Evolutionary conservation across 2,113 vertebrate genomes (phyloP).

Genomic region (Pedetes capensis): DNA sequence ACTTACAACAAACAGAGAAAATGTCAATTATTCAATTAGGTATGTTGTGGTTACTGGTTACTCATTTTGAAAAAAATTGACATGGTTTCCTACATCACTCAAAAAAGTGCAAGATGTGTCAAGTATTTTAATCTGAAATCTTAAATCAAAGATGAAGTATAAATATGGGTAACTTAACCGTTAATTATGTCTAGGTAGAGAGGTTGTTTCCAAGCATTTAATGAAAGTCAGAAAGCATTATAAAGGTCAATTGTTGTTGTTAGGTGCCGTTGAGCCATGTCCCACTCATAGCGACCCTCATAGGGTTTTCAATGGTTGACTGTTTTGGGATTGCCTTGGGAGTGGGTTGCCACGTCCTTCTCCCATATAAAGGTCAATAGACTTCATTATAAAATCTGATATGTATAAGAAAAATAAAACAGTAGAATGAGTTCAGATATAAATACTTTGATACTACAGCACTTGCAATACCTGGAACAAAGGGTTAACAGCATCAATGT

Average conservation of each 20-base stretch:
- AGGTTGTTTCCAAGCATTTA: not conserved
- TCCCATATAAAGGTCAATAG: not conserved
- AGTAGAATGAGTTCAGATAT: not conserved
- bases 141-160: not conserved
- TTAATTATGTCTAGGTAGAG: not conserved
- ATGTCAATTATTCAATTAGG: not conserved
- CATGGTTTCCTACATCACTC: not conserved
- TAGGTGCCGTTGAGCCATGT: too few species aligned
- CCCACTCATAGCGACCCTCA: too few species aligned
- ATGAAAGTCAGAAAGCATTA: not conserved
- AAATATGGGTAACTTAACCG: not conserved
- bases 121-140: not conserved
- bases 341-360: too few species aligned
- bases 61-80: not conserved
- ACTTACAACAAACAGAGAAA: conserved; percentile 1
- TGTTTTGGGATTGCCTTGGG: too few species aligned
- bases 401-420: not conserved
- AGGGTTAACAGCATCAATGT: not conserved
- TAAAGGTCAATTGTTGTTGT: too few species aligned
- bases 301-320: too few species aligned
- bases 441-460: not conserved
- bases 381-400: not conserved
- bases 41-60: not conserved
- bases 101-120: not conserved
- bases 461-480: not conserved